Evolutionary conservation across 2,113 vertebrate genomes (phyloP).

Genomic region (Poeciliopsis occidentalis): DNA sequence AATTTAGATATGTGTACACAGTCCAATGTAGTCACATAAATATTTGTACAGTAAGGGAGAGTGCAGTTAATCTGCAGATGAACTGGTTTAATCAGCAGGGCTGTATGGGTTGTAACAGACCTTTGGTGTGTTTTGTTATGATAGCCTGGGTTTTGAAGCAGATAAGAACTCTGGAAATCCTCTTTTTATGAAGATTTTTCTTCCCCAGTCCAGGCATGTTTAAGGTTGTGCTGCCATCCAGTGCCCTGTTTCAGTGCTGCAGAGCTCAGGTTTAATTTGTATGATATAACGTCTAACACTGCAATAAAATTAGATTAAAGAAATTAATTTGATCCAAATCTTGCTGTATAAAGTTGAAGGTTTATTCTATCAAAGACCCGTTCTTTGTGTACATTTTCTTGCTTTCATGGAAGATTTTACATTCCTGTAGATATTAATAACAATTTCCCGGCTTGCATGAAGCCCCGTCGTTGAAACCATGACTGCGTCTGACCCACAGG

Average conservation of each 20-base stretch:
- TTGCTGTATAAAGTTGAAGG: neutral
- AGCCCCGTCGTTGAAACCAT: neutral
- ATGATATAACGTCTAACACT: neutral
- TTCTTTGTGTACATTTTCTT: too few relatives aligned
- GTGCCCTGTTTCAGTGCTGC: too few relatives aligned
- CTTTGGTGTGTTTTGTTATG: neutral
- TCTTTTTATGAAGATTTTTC: neutral
- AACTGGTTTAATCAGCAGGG: too few relatives aligned
- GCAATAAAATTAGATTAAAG: neutral
- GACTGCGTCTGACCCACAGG: constrained; percentile 75
- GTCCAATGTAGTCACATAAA: neutral
- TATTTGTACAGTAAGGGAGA: neutral
- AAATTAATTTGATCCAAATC: neutral
- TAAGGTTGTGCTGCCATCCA: neutral
- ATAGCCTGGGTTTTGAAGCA: neutral
- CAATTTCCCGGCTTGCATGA: too few relatives aligned
- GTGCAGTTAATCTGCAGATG: neutral
- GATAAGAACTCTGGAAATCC: neutral
- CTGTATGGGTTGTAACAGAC: neutral
- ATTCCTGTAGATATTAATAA: neutral
- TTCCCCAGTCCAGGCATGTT: neutral
- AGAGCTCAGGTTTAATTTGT: too few relatives aligned
- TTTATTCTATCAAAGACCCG: neutral
- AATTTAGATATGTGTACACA: neutral
- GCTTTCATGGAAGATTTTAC: too few relatives aligned